Conservation (phyloP, 2,888 invertebrate species). For the Pyrrhia umbra region DNA sequence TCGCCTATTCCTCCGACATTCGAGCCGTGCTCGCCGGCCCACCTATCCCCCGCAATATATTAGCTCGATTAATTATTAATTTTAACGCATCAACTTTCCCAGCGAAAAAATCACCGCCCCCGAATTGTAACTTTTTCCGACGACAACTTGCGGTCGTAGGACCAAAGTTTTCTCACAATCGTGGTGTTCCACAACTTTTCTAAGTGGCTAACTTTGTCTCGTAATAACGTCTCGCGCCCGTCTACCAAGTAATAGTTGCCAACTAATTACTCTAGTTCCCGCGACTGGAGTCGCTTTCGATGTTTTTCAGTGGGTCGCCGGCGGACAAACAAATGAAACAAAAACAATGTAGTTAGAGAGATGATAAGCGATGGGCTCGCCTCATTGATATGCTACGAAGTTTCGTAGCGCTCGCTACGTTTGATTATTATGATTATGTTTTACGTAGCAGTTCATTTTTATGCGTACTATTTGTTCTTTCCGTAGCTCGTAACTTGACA, state of each 20-base stretch:
- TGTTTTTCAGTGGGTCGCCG: slow-evolving; percentile 58
- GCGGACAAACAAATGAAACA: slow-evolving; percentile 47
- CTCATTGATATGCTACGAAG: slow-evolving; percentile 70
- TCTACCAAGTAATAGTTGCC: slow-evolving; percentile 74
- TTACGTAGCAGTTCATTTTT: slow-evolving; percentile 64
- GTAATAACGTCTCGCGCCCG: slow-evolving; percentile 78
- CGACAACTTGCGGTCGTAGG: slow-evolving; percentile 38
- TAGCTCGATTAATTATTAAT: slow-evolving; percentile 83
- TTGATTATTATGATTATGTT: slow-evolving; percentile 61
- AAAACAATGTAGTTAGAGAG: slow-evolving; percentile 52
- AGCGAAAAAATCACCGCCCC: slow-evolving; percentile 62
- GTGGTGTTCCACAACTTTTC: slow-evolving; percentile 74
- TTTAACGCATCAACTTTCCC: slow-evolving; percentile 74
- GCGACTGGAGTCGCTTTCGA: slow-evolving; percentile 58
- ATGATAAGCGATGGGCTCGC: slow-evolving; percentile 52
- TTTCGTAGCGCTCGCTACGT: slow-evolving; percentile 72
- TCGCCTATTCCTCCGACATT: slow-evolving; percentile 68
- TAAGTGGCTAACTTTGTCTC: slow-evolving; percentile 75
- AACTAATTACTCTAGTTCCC: slow-evolving; percentile 68
- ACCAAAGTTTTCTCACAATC: slow-evolving; percentile 63
- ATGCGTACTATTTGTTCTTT: slow-evolving; percentile 37
- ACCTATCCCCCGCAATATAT: slow-evolving; percentile 82
- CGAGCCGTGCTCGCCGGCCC: slow-evolving; percentile 76
- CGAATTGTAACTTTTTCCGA: slow-evolving; percentile 66
- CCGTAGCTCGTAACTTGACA: slow-evolving; percentile 34